Percentiles rank a stretch among this genome's conserved stretches.
These are phyloP conservation scores for Atrichornis clamosus DNA, from an alignment of 2,113 vertebrate species.

Conservation along the genomic window DNA sequence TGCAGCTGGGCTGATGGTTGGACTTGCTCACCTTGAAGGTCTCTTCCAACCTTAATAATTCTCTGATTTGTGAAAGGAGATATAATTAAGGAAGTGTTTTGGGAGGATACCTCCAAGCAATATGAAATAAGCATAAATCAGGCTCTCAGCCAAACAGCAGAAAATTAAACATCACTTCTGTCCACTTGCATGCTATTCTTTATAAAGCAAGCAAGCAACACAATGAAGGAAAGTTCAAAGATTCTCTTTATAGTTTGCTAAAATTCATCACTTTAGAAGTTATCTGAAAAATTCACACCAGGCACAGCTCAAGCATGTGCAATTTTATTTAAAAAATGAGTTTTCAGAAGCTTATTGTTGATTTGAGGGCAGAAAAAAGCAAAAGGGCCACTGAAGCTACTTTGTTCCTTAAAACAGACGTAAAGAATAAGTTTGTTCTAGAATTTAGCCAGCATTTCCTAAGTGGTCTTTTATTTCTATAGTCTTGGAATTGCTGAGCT, in stretches of 20 bases:
- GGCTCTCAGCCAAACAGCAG: background rate
- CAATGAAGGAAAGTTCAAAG: background rate
- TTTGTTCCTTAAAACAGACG: background rate
- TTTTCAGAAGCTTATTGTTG: background rate
- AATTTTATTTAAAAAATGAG: background rate
- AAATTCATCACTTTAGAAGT: background rate
- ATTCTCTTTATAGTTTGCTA: background rate
- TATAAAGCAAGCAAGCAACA: background rate
- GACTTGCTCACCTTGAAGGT: background rate
- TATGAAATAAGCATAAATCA: background rate
- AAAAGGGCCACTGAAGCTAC: background rate
- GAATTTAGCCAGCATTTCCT: background rate
- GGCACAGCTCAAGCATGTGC: accelerated
- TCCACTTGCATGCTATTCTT: background rate
- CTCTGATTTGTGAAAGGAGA: background rate
- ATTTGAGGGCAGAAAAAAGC: background rate
- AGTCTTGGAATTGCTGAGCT: background rate
- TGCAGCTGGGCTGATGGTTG: background rate
- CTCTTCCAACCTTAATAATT: background rate
- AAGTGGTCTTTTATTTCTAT: background rate
- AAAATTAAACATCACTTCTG: background rate
- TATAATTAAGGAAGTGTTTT: background rate
- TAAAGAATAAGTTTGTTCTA: background rate
- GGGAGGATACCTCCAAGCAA: background rate
- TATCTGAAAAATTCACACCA: background rate